Base-by-base conservation (phyloP, 1,140 invertebrate genomes). In the Odontomachus brunneus region DNA sequence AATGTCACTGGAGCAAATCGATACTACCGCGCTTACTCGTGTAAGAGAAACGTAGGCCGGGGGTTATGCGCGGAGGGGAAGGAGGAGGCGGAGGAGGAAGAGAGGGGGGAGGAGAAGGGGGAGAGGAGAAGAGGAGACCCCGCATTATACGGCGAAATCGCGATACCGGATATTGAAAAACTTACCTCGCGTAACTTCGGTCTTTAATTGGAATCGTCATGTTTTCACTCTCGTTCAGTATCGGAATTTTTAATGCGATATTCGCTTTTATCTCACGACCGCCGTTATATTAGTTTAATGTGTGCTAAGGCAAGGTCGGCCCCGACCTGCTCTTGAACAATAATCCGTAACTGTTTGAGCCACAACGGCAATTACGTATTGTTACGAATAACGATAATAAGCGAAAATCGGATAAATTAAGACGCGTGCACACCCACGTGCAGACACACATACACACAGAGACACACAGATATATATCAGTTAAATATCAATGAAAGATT, bases 1-100 rank as follows among this genome's bases (percentile, higher is more conserved):
- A 57, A 72, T 83, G 84, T 73, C 84, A 87, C n/a, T 72, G 84
- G 85, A 83, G 51, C 84, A 73, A 83, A 86, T 86, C 85, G 51
- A 87, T 87, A 73, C 29, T 53, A 24, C 4, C 33, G 22, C 15
- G 17, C 9, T 44, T 44, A 44, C 38, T 44, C 38, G 38, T 44
- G 51, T 86, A 83, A 60, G 82, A 85, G 44, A 65, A 26, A 59
- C 49, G 57, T n/a, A 24, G 15, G 17, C 19, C 29, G 29, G 29
- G n/a, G 38, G 38, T 44, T 48, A 17, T 11, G 33, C 33, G 29
- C n/a, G 82, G 33, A 57, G 49, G n/a, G 49, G 38, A 44, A 44
- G 26, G 7, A 2, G 29, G 5, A 33, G 29, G 2, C 5, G 29
- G 29, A 3, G 29, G 29, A 5, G 29, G 29, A 2, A 33, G 29